These are phyloP conservation scores for Discoglossus pictus DNA, from an alignment of 2,797 vertebrate species.

Conservation along the genomic window DNA sequence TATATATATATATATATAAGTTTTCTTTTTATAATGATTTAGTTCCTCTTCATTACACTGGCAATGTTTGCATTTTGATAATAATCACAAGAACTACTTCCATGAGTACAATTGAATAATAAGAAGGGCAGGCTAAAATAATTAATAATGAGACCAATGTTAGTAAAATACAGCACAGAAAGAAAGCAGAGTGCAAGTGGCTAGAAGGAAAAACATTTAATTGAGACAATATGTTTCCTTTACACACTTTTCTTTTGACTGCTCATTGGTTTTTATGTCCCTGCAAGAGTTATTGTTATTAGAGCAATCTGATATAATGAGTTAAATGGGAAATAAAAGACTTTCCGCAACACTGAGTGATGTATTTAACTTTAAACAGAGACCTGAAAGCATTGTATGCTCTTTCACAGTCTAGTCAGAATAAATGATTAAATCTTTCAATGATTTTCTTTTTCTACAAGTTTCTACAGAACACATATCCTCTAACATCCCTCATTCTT, in stretches of 20 bases:
- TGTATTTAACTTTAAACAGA: not conserved
- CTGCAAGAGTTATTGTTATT: not conserved
- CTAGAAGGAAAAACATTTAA: not conserved
- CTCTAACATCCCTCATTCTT: not conserved
- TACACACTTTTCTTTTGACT: not conserved
- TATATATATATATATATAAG: no score
- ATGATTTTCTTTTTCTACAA: not conserved
- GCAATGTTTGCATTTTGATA: no score
- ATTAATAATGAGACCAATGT: no score
- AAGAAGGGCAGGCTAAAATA: no score
- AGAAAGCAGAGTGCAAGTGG: not conserved
- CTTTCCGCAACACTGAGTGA: not conserved
- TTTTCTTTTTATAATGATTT: no score
- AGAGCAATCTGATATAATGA: not conserved
- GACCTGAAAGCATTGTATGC: not conserved
- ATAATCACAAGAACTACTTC: no score
- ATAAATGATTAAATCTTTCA: not conserved
- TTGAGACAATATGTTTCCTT: not conserved
- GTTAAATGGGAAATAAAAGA: not conserved
- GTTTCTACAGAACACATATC: not conserved
- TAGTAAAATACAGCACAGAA: not conserved
- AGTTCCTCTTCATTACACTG: no score
- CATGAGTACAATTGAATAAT: no score
- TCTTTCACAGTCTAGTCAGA: not conserved
- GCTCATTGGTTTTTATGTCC: not conserved